Evolutionary conservation across 53 echinoderm and acorn worm species (phyloP).

Genomic region (Patiria pectinifera): DNA sequence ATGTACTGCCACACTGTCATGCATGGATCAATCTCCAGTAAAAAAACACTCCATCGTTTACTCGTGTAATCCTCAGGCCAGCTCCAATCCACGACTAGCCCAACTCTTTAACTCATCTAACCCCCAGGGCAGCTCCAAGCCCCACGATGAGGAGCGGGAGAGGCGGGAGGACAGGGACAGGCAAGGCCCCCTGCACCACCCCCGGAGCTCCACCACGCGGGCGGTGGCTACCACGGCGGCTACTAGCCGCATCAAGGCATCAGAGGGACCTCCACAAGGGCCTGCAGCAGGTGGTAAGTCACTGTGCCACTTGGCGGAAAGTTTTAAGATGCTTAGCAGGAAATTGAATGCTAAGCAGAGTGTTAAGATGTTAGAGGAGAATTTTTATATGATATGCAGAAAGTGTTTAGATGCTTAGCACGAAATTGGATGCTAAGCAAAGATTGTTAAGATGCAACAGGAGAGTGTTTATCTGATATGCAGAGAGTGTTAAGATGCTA

Average conservation of each 20-base stretch:
- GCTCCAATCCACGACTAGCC: background rate
- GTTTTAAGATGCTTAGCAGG: constrained; percentile 18
- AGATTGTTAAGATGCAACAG: too few species aligned
- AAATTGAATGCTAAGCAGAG: too few species aligned
- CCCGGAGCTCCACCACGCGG: constrained; percentile 96
- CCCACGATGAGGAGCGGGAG: constrained; percentile 73
- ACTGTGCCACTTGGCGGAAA: background rate
- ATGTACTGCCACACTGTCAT: too few species aligned
- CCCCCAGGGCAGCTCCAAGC: constrained; percentile 68
- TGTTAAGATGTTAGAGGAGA: too few species aligned
- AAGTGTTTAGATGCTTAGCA: constrained; percentile 32
- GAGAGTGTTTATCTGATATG: too few species aligned
- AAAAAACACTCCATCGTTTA: too few species aligned
- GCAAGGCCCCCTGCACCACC: constrained; percentile 86
- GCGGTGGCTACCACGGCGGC: constrained; percentile 98
- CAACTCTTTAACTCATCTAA: background rate
- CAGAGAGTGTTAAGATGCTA: too few species aligned
- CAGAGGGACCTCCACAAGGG: constrained; percentile 73
- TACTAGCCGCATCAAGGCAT: constrained; percentile 85
- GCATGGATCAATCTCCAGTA: too few species aligned
- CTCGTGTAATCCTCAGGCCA: too few species aligned
- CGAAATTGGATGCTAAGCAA: too few species aligned
- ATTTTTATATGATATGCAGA: constrained; percentile 47
- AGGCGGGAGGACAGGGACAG: constrained; percentile 83
- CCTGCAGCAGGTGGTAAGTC: constrained; percentile 67